A percentile compares a stretch with the other conserved stretches of the same genome.
Evolutionary conservation across 1,140 invertebrate genomes (phyloP).

Genomic region (Drosophila malerkotliana): DNA sequence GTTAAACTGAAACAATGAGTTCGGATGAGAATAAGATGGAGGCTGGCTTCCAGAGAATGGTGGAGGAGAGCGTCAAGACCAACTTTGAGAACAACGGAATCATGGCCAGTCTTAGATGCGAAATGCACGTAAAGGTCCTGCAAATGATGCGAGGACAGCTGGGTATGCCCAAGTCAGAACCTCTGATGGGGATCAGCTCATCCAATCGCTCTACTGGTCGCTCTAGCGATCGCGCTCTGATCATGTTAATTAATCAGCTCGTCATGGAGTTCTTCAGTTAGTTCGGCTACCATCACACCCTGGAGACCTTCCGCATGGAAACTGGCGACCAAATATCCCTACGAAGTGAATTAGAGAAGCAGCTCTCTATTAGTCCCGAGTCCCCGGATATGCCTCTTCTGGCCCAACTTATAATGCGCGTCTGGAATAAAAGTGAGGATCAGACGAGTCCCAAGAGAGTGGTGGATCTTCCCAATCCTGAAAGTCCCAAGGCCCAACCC

Average conservation of each 20-base stretch:
- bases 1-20: slow-evolving; percentile 22
- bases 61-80: slow-evolving; percentile 43
- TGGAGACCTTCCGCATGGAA: slow-evolving; percentile 64
- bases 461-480: neutral
- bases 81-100: slow-evolving; percentile 51
- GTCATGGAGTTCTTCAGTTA: slow-evolving; percentile 66
- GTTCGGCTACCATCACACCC: slow-evolving; percentile 67
- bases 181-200: slow-evolving; percentile 22
- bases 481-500: neutral
- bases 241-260: slow-evolving; percentile 54
- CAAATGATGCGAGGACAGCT: slow-evolving; percentile 37
- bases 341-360: slow-evolving; percentile 34
- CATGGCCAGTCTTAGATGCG: slow-evolving; percentile 44
- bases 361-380: slow-evolving; percentile 4
- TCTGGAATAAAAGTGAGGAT: neutral
- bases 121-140: slow-evolving; percentile 53
- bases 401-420: slow-evolving; percentile 44
- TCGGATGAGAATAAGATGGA: slow-evolving; percentile 11
- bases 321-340: slow-evolving; percentile 20
- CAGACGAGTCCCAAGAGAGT: neutral
- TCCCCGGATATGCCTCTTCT: slow-evolving; percentile 54
- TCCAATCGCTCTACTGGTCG: neutral
- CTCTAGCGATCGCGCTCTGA: slow-evolving; percentile 3
- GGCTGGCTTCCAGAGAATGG: slow-evolving; percentile 15
- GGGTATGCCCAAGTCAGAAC: slow-evolving; percentile 1